Base-by-base conservation (phyloP, 2,113 vertebrate species). In the Grammomys dolichurus region DNA sequence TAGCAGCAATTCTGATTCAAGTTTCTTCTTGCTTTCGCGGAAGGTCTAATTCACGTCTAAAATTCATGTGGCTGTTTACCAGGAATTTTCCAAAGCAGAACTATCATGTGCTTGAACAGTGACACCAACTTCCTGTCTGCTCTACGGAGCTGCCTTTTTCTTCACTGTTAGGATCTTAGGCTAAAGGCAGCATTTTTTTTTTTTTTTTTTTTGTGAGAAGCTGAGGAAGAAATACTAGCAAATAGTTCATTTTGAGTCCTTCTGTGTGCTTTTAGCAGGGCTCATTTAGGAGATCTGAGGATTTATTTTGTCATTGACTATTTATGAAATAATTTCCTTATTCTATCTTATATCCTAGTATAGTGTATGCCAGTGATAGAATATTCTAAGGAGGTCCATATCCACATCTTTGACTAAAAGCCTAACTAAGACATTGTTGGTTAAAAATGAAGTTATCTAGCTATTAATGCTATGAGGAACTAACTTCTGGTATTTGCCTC, bases 31-130 rank as follows among this genome's bases (percentile, higher is more conserved):
- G 89, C 51, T 69, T 24, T 89, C 84, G 84, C 33, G 86, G 92
- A 46, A 89, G 70, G 60, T 56, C 12, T 58, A 58, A 94, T 86
- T 87, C 48, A 84, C 95, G 94, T 96, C 97, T 97, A 85, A 77
- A 90, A 65, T 93, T 97, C 87, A 89, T 91, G 96, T 94, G 60
- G 94, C 86, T 5, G 36, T 78, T 98, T 91, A 73, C 10, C 75
- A 14, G 48, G 85, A 97, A n/a, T 89, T 95, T 93, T 97, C 90
- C 95, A 85, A 94, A 95, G 89, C 82, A 89, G 54, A 51, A 28
- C 73, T 95, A 86, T 87, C 91, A 97, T 97, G 87, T 92, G 92
- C 54, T 94, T 88, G 36, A 94, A 82, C 97, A 98, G 96, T 93
- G 16, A n/a, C 16, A 89, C 13, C 85, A 63, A 11, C 69, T 16